A percentile compares a stretch with the other conserved stretches of the same genome.
phyloP scores from a whole-genome alignment of 2,888 invertebrate species.

The Hirtodrosophila confusa region DNA sequence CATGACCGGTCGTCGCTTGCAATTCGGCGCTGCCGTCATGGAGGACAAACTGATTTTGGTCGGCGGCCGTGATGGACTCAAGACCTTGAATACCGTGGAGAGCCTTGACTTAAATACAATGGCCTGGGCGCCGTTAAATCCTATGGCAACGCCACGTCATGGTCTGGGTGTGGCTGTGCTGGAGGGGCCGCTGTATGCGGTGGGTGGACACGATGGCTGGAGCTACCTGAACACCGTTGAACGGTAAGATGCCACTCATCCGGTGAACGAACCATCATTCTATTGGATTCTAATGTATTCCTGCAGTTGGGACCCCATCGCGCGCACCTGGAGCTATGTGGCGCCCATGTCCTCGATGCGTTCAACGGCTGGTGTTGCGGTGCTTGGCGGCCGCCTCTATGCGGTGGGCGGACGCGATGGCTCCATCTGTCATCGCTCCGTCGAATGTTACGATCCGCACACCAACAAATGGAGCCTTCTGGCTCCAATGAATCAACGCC shows the following conservation, averaged over 20 bases:
- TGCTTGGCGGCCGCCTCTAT: constrained; percentile 92
- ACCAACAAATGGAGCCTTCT: constrained; percentile 91
- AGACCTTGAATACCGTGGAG: constrained; percentile 96
- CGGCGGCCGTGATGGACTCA: constrained; percentile 96
- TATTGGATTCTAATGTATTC: background rate
- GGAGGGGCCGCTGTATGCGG: constrained; percentile 93
- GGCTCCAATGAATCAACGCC: constrained; percentile 93
- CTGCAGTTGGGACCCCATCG: constrained; percentile 93
- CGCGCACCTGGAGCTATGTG: constrained; percentile 95
- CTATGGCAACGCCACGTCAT: constrained; percentile 95
- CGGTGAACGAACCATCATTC: background rate
- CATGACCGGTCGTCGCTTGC: constrained; percentile 87
- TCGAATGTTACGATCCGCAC: constrained; percentile 93
- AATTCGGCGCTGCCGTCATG: constrained; percentile 95
- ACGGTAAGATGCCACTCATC: constrained; percentile 82
- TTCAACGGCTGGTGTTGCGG: constrained; percentile 94
- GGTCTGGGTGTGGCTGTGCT: constrained; percentile 92
- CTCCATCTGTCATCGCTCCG: constrained; percentile 93
- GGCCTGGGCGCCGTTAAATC: constrained; percentile 91
- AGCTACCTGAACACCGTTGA: constrained; percentile 97
- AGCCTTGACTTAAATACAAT: constrained; percentile 93
- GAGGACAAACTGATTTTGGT: constrained; percentile 93
- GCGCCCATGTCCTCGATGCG: constrained; percentile 95
- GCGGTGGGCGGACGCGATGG: constrained; percentile 97
- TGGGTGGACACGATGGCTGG: constrained; percentile 95